Conservation (phyloP, 2,113 vertebrate genomes). For the Istiophorus platypterus region DNA sequence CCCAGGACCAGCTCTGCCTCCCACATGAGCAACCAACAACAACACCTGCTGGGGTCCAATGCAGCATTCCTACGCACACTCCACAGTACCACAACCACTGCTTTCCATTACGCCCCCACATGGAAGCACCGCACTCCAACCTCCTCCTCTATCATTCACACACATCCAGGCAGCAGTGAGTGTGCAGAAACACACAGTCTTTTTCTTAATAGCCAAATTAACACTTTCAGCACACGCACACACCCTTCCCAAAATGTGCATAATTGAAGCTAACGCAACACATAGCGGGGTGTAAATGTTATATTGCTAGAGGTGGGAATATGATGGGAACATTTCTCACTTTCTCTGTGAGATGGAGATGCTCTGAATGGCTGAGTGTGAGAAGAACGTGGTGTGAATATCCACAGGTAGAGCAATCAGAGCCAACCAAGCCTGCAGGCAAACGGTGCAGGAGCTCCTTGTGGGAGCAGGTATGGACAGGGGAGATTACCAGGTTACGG, state of each 20-base stretch:
- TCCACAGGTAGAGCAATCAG: conserved; percentile 64
- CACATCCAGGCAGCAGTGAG: not conserved
- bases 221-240: conserved; percentile 14
- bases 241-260: conserved; percentile 22
- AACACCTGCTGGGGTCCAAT: conserved; percentile 53
- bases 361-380: conserved; percentile 40
- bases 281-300: conserved; percentile 45
- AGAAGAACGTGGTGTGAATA: conserved; percentile 41
- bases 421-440: conserved; percentile 36
- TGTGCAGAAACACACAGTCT: conserved; percentile 23
- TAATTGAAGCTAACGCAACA: conserved; percentile 45
- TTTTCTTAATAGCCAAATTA: conserved; percentile 48
- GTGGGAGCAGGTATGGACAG: conserved; percentile 22
- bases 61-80: conserved; percentile 45
- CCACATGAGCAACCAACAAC: conserved; percentile 53
- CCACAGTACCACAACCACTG: conserved; percentile 45
- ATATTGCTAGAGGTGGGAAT: conserved; percentile 42
- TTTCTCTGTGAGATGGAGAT: conserved; percentile 31
- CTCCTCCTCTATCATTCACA: conserved; percentile 32
- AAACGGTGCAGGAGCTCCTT: not conserved
- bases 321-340: conserved; percentile 56
- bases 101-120: conserved; percentile 51
- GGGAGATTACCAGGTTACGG: conserved; percentile 24
- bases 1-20: conserved; percentile 49
- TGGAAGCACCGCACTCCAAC: conserved; percentile 8